Percentiles rank a stretch among this genome's conserved stretches.
phyloP scores from a whole-genome alignment of 1,140 invertebrate species.

The Neelides sp. region DNA sequence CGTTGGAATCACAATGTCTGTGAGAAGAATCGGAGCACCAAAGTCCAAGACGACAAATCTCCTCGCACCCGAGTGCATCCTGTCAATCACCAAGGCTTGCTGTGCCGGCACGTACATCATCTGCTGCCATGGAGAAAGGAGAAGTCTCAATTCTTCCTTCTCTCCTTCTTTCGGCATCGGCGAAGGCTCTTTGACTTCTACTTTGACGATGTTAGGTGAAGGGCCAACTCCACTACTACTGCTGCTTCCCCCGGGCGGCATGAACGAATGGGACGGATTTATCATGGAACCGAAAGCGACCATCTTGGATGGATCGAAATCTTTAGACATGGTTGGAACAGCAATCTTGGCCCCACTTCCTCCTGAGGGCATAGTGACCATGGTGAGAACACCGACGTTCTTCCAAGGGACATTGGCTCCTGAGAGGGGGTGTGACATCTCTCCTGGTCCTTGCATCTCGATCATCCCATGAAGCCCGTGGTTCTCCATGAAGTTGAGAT shows the following conservation, averaged over 20 bases:
- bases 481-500: constrained; percentile 26
- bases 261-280: neutral
- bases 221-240: constrained; percentile 1
- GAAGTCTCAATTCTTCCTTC: constrained; percentile 26
- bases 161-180: neutral
- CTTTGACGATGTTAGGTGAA: neutral
- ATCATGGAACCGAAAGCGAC: neutral
- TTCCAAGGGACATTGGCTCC: constrained; percentile 5
- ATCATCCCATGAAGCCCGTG: constrained; percentile 8
- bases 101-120: constrained; percentile 57
- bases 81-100: constrained; percentile 76
- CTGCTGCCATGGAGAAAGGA: constrained; percentile 57
- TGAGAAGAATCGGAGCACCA: constrained; percentile 66
- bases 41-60: constrained; percentile 82
- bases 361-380: neutral
- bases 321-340: neutral
- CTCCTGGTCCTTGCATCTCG: constrained; percentile 6
- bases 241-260: no score
- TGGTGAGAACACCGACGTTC: constrained; percentile 17
- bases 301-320: constrained; percentile 1
- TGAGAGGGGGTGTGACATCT: neutral
- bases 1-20: constrained; percentile 73
- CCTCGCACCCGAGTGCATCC: constrained; percentile 33
- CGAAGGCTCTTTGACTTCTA: neutral
- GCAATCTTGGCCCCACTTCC: neutral